phyloP scores from a whole-genome alignment of 2,888 invertebrate genomes.

The Brachypalpus laphriformis region DNA sequence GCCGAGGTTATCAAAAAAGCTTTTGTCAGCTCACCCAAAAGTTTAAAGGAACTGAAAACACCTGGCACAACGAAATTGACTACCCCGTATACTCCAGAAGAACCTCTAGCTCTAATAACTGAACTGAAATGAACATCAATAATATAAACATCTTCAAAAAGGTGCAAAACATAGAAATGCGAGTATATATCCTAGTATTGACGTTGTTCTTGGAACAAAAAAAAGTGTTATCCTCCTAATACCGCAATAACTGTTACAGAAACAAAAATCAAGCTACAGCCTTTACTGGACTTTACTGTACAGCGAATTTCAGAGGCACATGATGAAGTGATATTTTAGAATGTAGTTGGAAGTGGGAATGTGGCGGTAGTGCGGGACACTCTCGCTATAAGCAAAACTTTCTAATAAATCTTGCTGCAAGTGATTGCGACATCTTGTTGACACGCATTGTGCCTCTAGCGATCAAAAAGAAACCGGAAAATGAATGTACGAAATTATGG shows the following conservation, averaged over 20 bases:
- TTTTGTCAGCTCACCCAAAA: background rate
- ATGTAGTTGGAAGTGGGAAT: constrained; percentile 10
- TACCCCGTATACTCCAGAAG: constrained; percentile 3
- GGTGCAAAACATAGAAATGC: constrained; percentile 20
- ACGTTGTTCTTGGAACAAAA: background rate
- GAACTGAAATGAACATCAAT: constrained; percentile 28
- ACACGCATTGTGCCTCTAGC: constrained; percentile 17
- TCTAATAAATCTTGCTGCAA: constrained; percentile 8
- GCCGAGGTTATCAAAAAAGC: background rate
- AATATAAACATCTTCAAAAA: constrained; percentile 37
- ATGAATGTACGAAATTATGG: constrained; percentile 8
- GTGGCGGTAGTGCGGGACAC: constrained; percentile 20
- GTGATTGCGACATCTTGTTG: constrained; percentile 1
- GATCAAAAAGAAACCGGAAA: constrained; percentile 22
- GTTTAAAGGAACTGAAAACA: background rate
- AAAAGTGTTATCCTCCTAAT: constrained; percentile 22
- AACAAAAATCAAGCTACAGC: constrained; percentile 16
- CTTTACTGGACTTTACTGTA: background rate
- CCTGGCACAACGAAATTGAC: background rate
- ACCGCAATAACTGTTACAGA: no score
- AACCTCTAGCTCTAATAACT: constrained; percentile 12
- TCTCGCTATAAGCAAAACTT: no score
- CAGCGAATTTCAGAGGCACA: no score
- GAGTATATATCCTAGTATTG: background rate
- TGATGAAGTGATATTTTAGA: constrained; percentile 1